Evolutionary conservation across 2,113 vertebrate genomes (phyloP).

Genomic region (Ceyx margarethae): DNA sequence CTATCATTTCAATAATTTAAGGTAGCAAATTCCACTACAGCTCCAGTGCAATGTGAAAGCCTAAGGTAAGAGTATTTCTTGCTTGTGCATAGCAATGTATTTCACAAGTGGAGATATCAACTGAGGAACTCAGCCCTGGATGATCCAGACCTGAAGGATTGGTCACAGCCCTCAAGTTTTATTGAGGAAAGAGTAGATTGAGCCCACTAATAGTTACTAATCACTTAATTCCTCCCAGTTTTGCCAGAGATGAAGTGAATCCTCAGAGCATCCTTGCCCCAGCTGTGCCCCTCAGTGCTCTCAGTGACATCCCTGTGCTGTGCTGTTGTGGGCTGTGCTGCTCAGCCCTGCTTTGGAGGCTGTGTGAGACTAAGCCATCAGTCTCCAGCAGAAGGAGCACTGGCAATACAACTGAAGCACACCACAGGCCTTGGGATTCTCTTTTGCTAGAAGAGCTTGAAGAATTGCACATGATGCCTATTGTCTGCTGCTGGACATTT

Average conservation of each 20-base stretch:
- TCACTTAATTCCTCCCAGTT: neutral
- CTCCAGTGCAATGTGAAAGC: neutral
- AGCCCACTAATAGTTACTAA: neutral
- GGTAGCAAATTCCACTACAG: neutral
- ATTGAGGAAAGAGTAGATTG: neutral
- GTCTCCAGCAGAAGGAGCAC: constrained; percentile 18
- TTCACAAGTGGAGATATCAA: neutral
- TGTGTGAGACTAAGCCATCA: neutral
- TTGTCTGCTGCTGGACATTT: neutral
- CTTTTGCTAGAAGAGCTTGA: neutral
- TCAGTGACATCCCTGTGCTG: neutral
- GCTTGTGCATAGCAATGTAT: neutral
- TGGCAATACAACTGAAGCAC: neutral
- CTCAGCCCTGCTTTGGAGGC: neutral
- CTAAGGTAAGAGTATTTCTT: neutral
- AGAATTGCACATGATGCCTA: neutral
- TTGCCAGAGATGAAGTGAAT: neutral
- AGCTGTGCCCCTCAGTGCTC: neutral
- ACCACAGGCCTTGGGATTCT: neutral
- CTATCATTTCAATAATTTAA: neutral
- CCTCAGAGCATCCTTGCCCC: neutral
- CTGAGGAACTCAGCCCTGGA: neutral
- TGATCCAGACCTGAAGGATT: neutral
- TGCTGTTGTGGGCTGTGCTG: neutral
- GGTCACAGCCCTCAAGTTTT: neutral